A percentile compares a stretch with the other conserved stretches of the same genome.
phyloP scores from a whole-genome alignment of 2,888 invertebrate species.

The Philhelius pedissequus region DNA sequence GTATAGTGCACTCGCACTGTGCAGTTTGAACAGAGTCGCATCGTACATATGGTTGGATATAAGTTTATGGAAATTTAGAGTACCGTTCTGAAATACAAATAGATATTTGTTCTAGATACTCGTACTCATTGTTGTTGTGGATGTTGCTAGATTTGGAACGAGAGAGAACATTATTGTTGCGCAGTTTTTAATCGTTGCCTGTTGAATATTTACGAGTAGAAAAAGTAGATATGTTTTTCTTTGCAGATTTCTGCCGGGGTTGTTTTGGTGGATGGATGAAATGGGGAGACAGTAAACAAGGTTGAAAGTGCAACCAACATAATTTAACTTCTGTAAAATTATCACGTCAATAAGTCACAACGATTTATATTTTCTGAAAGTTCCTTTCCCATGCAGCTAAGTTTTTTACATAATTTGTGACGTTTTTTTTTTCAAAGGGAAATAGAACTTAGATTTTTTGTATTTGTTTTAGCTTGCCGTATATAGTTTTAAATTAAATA shows the following conservation, averaged over 20 bases:
- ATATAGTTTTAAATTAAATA: too few relatives aligned
- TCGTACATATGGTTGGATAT: background rate
- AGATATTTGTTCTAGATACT: background rate
- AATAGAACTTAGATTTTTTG: too few relatives aligned
- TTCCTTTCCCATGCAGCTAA: too few relatives aligned
- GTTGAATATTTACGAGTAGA: background rate
- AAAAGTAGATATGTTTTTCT: background rate
- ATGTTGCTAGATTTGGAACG: background rate
- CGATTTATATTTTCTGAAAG: background rate
- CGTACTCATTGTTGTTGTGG: background rate
- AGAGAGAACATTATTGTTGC: background rate
- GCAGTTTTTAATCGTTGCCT: background rate
- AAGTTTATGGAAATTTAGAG: background rate
- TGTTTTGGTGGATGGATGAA: background rate
- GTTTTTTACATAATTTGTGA: too few relatives aligned
- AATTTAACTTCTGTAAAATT: background rate
- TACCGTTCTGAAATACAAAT: background rate
- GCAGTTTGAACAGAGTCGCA: too few relatives aligned
- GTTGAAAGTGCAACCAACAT: background rate
- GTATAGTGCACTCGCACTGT: background rate
- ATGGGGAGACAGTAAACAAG: background rate
- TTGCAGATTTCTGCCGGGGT: background rate
- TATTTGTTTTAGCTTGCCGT: too few relatives aligned
- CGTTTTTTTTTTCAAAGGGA: too few relatives aligned
- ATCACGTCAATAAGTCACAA: background rate